A percentile compares a stretch with the other conserved stretches of the same genome.
Conservation (phyloP, 2,113 vertebrate genomes). For the Cyanoramphus novaezelandiae region DNA sequence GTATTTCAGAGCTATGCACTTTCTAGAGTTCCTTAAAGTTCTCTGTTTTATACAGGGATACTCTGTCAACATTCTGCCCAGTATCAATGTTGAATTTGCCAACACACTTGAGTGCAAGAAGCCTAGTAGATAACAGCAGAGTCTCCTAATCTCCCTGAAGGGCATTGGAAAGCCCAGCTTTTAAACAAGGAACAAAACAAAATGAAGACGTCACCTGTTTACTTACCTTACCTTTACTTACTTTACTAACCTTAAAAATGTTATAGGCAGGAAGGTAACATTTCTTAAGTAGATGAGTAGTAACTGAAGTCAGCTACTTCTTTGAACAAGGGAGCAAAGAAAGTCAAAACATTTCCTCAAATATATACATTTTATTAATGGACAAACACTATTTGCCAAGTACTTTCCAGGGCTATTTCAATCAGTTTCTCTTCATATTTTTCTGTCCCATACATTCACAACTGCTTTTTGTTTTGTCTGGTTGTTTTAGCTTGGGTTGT, state of each 20-base stretch:
- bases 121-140: background rate
- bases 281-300: background rate
- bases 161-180: background rate
- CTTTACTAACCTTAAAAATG: background rate
- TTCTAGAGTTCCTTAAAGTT: background rate
- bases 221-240: background rate
- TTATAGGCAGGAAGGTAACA: background rate
- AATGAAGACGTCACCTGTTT: background rate
- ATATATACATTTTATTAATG: conserved; percentile 13
- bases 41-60: background rate
- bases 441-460: background rate
- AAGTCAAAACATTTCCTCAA: background rate
- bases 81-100: background rate
- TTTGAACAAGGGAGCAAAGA: background rate
- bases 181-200: background rate
- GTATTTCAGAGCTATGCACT: background rate
- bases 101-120: background rate
- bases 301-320: background rate
- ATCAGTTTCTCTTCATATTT: background rate
- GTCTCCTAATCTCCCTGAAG: background rate
- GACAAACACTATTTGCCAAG: background rate
- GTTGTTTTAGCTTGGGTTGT: background rate
- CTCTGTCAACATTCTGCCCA: background rate
- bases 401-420: background rate
- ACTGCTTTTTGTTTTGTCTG: background rate